These are phyloP conservation scores for Hyperoplus immaculatus DNA, from an alignment of 2,797 vertebrate species.

Conservation along the genomic window DNA sequence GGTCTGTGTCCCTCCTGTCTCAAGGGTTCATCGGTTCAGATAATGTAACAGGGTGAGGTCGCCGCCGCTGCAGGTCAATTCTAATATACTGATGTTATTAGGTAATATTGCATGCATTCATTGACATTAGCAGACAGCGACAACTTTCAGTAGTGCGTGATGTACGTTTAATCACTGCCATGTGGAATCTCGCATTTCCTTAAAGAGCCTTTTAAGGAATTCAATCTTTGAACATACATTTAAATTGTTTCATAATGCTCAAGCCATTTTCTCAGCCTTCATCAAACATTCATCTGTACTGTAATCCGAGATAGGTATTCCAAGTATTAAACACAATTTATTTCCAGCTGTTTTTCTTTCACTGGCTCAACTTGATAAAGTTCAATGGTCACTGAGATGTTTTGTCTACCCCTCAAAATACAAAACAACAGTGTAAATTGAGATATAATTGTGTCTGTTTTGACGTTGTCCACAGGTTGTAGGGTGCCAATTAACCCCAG, in stretches of 20 bases:
- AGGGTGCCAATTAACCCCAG: slow-evolving; percentile 50
- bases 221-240: neutral
- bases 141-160: slow-evolving; percentile 2
- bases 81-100: slow-evolving; percentile 45
- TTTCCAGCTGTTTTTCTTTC: neutral
- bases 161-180: neutral
- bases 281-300: neutral
- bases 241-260: slow-evolving; percentile 1
- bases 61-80: slow-evolving; percentile 51
- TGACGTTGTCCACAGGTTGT: slow-evolving; percentile 21
- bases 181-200: slow-evolving; percentile 4
- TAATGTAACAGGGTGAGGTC: slow-evolving; percentile 54
- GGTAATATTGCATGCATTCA: slow-evolving; percentile 38
- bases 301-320: neutral
- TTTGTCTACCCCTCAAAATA: slow-evolving; percentile 33
- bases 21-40: slow-evolving; percentile 64
- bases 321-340: neutral
- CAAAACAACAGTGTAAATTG: slow-evolving; percentile 8
- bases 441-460: slow-evolving; percentile 31
- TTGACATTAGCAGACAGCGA: slow-evolving; percentile 39
- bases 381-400: slow-evolving; percentile 13
- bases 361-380: neutral
- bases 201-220: neutral
- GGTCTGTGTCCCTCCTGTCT: slow-evolving; percentile 56
- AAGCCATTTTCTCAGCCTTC: neutral